A percentile compares a stretch with the other conserved stretches of the same genome.
These are phyloP conservation scores for Chanos chanos DNA, from an alignment of 2,797 vertebrate species.

Conservation along the genomic window DNA sequence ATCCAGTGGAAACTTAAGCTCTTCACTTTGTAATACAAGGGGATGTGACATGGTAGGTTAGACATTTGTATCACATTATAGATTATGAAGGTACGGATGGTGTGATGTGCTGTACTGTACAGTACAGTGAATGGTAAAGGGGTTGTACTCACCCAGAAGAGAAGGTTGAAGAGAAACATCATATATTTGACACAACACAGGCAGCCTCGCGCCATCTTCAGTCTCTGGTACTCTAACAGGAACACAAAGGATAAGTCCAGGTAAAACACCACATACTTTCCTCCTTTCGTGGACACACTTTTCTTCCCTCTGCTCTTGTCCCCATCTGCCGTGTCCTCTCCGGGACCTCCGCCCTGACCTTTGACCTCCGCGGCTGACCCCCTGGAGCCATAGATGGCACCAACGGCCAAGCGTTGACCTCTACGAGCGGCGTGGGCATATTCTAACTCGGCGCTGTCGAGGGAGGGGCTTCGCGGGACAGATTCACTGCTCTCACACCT, in stretches of 20 bases:
- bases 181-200: constrained; percentile 98
- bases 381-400: constrained; percentile 80
- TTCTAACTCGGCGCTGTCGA: constrained; percentile 83
- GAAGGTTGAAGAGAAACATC: constrained; percentile 99
- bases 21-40: no score
- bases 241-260: constrained; percentile 85
- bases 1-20: no score
- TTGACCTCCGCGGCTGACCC: constrained; percentile 58
- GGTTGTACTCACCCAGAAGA: constrained; percentile 90
- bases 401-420: constrained; percentile 79
- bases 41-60: no score
- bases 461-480: constrained; percentile 81
- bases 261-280: constrained; percentile 87
- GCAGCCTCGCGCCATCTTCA: constrained; percentile 96
- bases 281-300: constrained; percentile 70
- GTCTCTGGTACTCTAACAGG: constrained; percentile 81
- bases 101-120: no score
- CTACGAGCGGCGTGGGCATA: constrained; percentile 73
- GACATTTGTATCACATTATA: no score
- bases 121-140: no score
- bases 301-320: constrained; percentile 63
- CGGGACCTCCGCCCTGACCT: constrained; percentile 52
- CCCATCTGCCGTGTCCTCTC: constrained; percentile 30
- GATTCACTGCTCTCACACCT: constrained; percentile 84
- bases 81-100: no score